phyloP scores from a whole-genome alignment of 2,888 invertebrate genomes.

The Ophioninae sp. region DNA sequence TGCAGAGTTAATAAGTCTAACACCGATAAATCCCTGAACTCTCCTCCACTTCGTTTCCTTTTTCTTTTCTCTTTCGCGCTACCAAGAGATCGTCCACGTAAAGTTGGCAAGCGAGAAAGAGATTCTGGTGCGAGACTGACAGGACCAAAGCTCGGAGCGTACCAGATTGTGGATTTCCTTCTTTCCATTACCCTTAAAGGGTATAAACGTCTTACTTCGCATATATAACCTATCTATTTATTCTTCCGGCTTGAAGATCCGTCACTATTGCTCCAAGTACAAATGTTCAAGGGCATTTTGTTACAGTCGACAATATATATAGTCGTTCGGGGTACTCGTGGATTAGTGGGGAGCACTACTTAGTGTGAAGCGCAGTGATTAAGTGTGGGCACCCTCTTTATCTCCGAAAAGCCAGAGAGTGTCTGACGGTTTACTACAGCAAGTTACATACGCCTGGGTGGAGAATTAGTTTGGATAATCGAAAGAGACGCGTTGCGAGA shows the following conservation, averaged over 20 bases:
- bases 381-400: no score
- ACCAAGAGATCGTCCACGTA: constrained; percentile 20
- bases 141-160: constrained; percentile 12
- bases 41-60: constrained; percentile 54
- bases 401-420: no score
- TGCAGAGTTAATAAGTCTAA: constrained; percentile 78
- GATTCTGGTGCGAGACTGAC: constrained; percentile 27
- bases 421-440: no score
- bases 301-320: background rate
- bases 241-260: constrained; percentile 26
- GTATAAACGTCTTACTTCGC: constrained; percentile 24
- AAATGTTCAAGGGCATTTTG: no score
- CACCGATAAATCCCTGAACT: constrained; percentile 77
- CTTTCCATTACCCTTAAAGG: constrained; percentile 27
- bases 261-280: background rate
- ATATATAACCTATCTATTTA: constrained; percentile 9
- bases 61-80: constrained; percentile 49
- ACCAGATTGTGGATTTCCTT: constrained; percentile 36
- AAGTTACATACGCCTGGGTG: no score
- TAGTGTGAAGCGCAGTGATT: no score
- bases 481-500: no score
- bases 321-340: background rate
- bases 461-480: no score
- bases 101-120: constrained; percentile 24
- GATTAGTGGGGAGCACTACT: no score